Evolutionary conservation across 2,888 invertebrate species (phyloP).

Genomic region (Epinotia ramella): DNA sequence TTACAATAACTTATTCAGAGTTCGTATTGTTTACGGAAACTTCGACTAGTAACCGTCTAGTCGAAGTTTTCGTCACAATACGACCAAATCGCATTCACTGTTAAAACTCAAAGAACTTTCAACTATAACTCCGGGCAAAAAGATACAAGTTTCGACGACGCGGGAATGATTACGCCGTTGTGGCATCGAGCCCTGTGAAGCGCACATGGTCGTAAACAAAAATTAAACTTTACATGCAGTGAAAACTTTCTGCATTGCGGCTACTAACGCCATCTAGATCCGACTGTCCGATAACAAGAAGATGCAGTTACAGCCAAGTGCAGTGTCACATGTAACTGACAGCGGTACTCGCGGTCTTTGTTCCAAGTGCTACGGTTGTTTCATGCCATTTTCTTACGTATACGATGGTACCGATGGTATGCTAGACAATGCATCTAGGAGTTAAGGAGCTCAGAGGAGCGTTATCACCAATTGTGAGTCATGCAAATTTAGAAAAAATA

Average conservation of each 20-base stretch:
- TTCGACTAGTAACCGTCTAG: not conserved
- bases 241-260: slow-evolving; percentile 34
- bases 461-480: too few species aligned
- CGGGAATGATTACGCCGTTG: not conserved
- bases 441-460: too few species aligned
- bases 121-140: not conserved
- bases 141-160: not conserved
- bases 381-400: not conserved
- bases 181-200: not conserved
- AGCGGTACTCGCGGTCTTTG: not conserved
- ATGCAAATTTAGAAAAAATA: too few species aligned
- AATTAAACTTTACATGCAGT: slow-evolving; percentile 28
- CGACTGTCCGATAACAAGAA: slow-evolving; percentile 3
- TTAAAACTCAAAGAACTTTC: not conserved
- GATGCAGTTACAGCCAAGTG: slow-evolving; percentile 5
- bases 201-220: slow-evolving; percentile 18
- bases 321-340: not conserved
- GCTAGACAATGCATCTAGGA: too few species aligned
- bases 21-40: slow-evolving; percentile 18
- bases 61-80: slow-evolving; percentile 9
- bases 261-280: slow-evolving; percentile 36
- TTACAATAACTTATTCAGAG: slow-evolving; percentile 18
- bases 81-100: slow-evolving; percentile 11
- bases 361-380: not conserved
- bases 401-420: too few species aligned